Evolutionary conservation across 2,888 invertebrate genomes (phyloP).

Genomic region (Neuroscelio doddi): DNA sequence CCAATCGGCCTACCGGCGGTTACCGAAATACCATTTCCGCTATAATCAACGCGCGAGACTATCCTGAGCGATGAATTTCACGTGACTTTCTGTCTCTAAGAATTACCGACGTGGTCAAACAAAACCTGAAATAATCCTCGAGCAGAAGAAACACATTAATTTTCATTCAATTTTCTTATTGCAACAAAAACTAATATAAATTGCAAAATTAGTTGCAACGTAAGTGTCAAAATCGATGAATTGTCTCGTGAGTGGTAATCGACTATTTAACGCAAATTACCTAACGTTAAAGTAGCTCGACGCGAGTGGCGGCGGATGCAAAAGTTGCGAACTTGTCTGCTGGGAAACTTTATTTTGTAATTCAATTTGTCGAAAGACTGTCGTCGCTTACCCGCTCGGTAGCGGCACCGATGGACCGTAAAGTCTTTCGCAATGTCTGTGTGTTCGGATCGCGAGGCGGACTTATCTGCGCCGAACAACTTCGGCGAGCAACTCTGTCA

Average conservation of each 20-base stretch:
- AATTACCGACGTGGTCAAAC: neutral
- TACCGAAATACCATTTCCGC: slow-evolving; percentile 20
- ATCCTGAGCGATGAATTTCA: neutral
- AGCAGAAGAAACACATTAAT: too few species aligned
- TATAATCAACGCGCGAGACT: slow-evolving; percentile 1
- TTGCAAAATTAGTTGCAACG: too few species aligned
- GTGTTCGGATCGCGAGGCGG: slow-evolving; percentile 33
- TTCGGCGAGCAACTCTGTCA: neutral
- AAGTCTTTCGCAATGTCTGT: slow-evolving; percentile 36
- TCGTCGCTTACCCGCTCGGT: slow-evolving; percentile 38
- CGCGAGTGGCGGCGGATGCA: slow-evolving; percentile 15
- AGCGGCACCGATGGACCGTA: slow-evolving; percentile 39
- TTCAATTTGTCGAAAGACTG: slow-evolving; percentile 44
- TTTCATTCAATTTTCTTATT: neutral
- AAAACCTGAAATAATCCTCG: too few species aligned
- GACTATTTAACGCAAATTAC: too few species aligned
- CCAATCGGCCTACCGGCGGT: slow-evolving; percentile 23
- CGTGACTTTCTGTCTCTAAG: neutral
- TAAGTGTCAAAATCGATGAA: too few species aligned
- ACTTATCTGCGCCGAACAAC: slow-evolving; percentile 31
- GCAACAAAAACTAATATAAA: too few species aligned
- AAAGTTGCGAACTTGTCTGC: too few species aligned
- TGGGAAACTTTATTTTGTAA: slow-evolving; percentile 43
- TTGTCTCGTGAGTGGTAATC: too few species aligned
- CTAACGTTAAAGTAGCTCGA: neutral